phyloP scores from a whole-genome alignment of 2,797 vertebrate genomes.

The Enteromius afrohamiltoni region DNA sequence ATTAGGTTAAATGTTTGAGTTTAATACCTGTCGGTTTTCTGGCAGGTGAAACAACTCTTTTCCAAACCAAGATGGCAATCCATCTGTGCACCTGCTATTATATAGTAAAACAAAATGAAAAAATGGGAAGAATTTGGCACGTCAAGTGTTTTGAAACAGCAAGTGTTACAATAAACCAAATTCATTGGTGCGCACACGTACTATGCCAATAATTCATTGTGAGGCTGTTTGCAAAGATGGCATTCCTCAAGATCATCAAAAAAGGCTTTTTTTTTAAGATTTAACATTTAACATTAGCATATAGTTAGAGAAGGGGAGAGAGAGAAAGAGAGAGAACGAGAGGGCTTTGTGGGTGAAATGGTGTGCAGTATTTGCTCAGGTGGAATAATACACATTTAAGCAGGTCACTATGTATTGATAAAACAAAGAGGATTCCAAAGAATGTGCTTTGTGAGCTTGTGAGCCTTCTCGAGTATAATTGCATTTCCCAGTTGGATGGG shows the following conservation, averaged over 20 bases:
- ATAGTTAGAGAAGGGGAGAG: slow-evolving; percentile 38
- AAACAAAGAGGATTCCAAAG: slow-evolving; percentile 89
- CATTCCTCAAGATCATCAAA: slow-evolving; percentile 66
- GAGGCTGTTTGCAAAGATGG: slow-evolving; percentile 57
- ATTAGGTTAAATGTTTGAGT: slow-evolving; percentile 54
- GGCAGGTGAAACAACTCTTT: slow-evolving; percentile 64
- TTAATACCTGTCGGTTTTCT: slow-evolving; percentile 62
- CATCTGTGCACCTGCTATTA: slow-evolving; percentile 73
- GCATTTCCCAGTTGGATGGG: slow-evolving; percentile 65
- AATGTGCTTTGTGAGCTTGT: slow-evolving; percentile 83
- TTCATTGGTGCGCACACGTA: slow-evolving; percentile 60
- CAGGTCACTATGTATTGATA: slow-evolving; percentile 80
- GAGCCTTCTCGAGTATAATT: slow-evolving; percentile 66
- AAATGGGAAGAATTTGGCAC: slow-evolving; percentile 81
- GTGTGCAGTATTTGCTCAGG: slow-evolving; percentile 91
- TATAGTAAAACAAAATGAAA: slow-evolving; percentile 79
- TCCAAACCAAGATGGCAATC: slow-evolving; percentile 65
- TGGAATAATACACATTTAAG: slow-evolving; percentile 87
- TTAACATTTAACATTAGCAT: slow-evolving; percentile 57
- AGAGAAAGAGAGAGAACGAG: slow-evolving; percentile 54
- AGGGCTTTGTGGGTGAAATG: slow-evolving; percentile 77
- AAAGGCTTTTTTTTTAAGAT: slow-evolving; percentile 64
- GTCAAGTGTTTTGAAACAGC: slow-evolving; percentile 67
- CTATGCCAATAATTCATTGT: slow-evolving; percentile 55
- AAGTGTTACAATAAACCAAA: slow-evolving; percentile 68